phyloP scores from a whole-genome alignment of 2,888 invertebrate genomes.

The Rhorus exstirpatorius region DNA sequence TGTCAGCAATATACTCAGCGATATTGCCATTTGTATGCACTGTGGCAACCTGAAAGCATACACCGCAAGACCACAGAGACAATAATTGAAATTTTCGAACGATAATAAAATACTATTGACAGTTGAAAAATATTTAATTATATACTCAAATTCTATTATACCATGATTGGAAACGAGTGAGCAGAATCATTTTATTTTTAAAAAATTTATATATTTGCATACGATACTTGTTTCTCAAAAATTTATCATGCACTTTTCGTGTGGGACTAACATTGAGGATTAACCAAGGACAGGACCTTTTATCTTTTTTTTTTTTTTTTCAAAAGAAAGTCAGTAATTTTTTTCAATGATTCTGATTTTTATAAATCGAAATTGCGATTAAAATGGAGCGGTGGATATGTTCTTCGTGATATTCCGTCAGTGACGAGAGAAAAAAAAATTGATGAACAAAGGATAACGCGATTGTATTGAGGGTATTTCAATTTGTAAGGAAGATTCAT shows the following conservation, averaged over 20 bases:
- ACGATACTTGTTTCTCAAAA: background rate
- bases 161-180: background rate
- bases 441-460: background rate
- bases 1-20: slow-evolving; percentile 94
- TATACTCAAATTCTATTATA: background rate
- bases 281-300: background rate
- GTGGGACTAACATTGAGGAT: background rate
- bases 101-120: background rate
- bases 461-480: background rate
- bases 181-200: background rate
- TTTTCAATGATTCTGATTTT: background rate
- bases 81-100: slow-evolving; percentile 46
- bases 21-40: slow-evolving; percentile 94
- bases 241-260: background rate
- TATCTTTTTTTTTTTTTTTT: background rate
- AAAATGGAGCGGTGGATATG: background rate
- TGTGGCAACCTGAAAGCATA: slow-evolving; percentile 90
- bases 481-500: background rate
- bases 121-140: background rate
- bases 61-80: slow-evolving; percentile 58
- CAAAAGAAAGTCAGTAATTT: background rate
- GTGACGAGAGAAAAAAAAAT: background rate
- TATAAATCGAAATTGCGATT: background rate
- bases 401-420: background rate
- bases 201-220: no score